Base-by-base conservation (phyloP, 2,888 invertebrate genomes). In the Apotomis capreana region DNA sequence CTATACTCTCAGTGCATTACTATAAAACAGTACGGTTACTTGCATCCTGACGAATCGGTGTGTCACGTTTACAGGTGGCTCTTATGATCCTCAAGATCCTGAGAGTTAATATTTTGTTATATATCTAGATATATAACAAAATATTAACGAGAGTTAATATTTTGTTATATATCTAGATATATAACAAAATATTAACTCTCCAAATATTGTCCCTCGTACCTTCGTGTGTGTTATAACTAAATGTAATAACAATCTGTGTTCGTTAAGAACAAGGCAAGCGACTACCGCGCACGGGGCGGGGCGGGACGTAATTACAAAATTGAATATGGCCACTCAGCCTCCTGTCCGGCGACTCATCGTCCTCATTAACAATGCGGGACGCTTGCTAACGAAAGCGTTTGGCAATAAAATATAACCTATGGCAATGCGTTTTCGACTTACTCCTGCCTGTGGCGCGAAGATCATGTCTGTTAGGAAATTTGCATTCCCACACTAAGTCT, bases 261-360 rank as follows among this genome's bases (percentile, higher is more conserved):
- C 49, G 46, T 57, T 69, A 58, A 58, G 58, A 57, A 67, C 75
- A 78, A 80, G 76, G 80, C 76, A 75, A 6, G 61, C 37, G 79
- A 77, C 76, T 78, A 65, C 75, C 69, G 80, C 68, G 77, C 59
- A 68, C 75, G 74, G 79, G 76, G 81, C 83, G 82, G 84, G 82
- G 79, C 80, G 77, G 74, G 54, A 26, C 55, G 83, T 89, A 89
- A 91, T 90, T 88, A 89, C 86, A 80, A 79, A 84, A 84, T 84
- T 81, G 86, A 85, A 88, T 87, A 83, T 83, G 81, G 80, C 82
- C 80, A 79, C 77, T 80, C 84, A 83, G 83, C 80, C 87, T 84
- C 26, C 83, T 84, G 86, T 91, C 91, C 87, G 84, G 91, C 92
- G 90, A 90, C 91, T 92, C 92, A 92, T 92, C 85, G 83, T 85